Percentiles rank a stretch among this genome's conserved stretches.
Conservation (phyloP, 2,797 vertebrate genomes). For the Amazona ochrocephala region DNA sequence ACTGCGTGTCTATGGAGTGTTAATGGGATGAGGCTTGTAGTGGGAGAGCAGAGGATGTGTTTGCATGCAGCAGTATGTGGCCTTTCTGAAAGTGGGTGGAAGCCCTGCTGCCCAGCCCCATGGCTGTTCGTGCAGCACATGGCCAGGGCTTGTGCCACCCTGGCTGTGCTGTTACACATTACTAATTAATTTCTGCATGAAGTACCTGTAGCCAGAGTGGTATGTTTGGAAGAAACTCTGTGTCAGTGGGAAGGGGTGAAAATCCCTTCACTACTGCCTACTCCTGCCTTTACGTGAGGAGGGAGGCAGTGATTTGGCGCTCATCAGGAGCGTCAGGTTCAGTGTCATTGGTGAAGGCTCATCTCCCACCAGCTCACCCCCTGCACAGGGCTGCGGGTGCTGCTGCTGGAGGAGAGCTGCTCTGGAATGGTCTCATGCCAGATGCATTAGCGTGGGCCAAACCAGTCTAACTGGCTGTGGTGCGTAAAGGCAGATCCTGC, state of each 20-base stretch:
- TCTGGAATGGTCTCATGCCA: not conserved
- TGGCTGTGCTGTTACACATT: not conserved
- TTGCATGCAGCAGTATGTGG: too few relatives aligned
- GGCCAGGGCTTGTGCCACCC: not conserved
- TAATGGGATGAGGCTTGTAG: not conserved
- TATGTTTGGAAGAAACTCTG: too few relatives aligned
- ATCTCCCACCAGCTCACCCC: accelerated
- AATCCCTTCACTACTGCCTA: not conserved
- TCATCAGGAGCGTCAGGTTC: accelerated
- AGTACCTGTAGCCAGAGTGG: not conserved
- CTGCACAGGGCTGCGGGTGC: not conserved
- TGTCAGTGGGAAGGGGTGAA: not conserved
- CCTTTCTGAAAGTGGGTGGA: not conserved
- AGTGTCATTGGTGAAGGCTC: accelerated
- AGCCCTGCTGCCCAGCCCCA: not conserved
- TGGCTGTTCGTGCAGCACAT: accelerated
- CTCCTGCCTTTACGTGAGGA: not conserved
- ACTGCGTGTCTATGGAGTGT: accelerated
- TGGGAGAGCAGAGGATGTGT: not conserved
- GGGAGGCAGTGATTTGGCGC: not conserved
- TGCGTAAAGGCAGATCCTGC: not conserved
- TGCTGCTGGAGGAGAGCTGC: not conserved
- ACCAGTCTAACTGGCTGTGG: not conserved
- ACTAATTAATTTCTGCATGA: not conserved
- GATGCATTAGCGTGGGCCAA: not conserved